phyloP scores from a whole-genome alignment of 2,888 invertebrate species.

The Clitarchus hookeri region DNA sequence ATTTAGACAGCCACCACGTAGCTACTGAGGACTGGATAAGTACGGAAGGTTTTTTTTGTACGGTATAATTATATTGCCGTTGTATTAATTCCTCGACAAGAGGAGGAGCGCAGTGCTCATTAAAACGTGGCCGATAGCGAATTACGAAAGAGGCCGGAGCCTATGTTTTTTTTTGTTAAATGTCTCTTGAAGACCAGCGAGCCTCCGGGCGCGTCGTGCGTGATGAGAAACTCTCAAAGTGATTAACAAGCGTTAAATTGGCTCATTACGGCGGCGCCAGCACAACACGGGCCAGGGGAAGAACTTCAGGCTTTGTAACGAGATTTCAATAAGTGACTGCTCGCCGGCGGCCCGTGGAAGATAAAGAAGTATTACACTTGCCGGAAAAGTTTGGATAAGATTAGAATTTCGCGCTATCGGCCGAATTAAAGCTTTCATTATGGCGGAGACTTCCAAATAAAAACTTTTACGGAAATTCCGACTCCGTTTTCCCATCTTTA shows the following conservation, averaged over 20 bases:
- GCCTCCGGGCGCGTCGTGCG: not conserved
- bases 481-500: too few species aligned
- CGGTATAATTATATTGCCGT: not conserved
- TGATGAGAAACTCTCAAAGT: not conserved
- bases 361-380: not conserved
- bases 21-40: too few species aligned
- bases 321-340: not conserved
- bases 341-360: not conserved
- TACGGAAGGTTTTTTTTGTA: too few species aligned
- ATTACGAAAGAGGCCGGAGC: not conserved
- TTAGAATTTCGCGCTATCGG: not conserved
- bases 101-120: not conserved
- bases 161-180: not conserved
- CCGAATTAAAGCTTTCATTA: not conserved
- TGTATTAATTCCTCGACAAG: not conserved
- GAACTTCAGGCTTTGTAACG: not conserved
- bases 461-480: too few species aligned
- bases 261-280: not conserved
- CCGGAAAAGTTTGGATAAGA: not conserved
- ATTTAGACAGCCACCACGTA: too few species aligned
- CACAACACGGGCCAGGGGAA: not conserved
- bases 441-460: not conserved
- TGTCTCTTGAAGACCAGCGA: not conserved
- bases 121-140: not conserved
- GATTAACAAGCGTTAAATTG: constrained; percentile 6